phyloP scores from a whole-genome alignment of 2,113 vertebrate genomes.

The Picathartes gymnocephalus region DNA sequence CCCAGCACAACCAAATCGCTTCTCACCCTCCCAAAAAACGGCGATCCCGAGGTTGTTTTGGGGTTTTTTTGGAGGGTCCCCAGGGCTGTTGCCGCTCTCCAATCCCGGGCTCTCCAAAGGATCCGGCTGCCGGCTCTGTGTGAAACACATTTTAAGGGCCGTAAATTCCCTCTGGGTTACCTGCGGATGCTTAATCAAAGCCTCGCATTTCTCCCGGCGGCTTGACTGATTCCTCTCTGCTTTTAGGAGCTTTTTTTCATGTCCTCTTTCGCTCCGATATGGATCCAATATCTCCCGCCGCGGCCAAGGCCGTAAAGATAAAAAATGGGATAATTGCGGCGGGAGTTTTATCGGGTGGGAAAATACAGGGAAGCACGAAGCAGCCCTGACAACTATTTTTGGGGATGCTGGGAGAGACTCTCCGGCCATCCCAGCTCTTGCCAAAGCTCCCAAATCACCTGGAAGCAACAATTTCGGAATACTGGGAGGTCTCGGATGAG shows the following conservation, averaged over 20 bases:
- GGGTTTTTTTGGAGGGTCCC: accelerated
- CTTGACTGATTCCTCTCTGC: neutral
- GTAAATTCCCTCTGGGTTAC: neutral
- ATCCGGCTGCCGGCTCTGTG: accelerated
- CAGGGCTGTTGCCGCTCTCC: accelerated
- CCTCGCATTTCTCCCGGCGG: neutral
- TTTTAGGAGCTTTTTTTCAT: conserved; percentile 24
- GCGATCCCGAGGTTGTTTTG: accelerated
- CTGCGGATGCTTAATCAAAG: neutral
- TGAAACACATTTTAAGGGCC: accelerated
- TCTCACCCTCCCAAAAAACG: accelerated
- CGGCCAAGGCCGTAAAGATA: conserved; percentile 30
- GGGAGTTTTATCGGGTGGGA: conserved; percentile 5
- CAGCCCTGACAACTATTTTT: neutral
- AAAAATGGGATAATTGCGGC: conserved; percentile 32
- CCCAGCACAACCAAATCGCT: accelerated
- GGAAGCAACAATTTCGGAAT: accelerated
- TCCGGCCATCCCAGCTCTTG: accelerated
- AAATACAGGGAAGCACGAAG: neutral
- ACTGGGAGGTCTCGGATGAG: accelerated
- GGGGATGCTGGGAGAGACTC: neutral
- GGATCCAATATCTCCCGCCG: conserved; percentile 30
- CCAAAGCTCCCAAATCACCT: accelerated
- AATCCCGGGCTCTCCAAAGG: accelerated
- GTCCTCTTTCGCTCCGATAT: neutral